Base-by-base conservation (phyloP, 2,888 invertebrate species). In the Macrosiphum euphorbiae region DNA sequence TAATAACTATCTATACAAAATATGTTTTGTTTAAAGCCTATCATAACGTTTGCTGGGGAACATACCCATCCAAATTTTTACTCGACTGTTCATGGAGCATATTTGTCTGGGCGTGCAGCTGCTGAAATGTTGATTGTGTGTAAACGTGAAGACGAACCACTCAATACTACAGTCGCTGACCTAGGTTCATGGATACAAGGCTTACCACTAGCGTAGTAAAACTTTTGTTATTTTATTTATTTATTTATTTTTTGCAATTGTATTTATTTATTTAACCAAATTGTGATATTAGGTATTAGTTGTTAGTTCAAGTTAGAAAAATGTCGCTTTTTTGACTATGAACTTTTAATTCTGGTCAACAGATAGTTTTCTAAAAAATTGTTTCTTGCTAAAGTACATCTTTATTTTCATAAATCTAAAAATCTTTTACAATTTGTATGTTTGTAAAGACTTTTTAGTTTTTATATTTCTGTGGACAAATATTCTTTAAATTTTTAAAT, bases 51-150 rank as follows among this genome's bases (percentile, higher is more conserved):
- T 96, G 99, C 99, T 95, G 99, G 99, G 94, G 99, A 99, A 96
- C 99, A 99, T 95, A 99, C 99, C 87, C 99, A 99, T 96, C 98
- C 98, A 95, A 98, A 97, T 96, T 99, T 98, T 96, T 99, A 99
- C 96, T 99, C 99, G 90, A 99, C 99, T 3, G 98, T 98, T 67
- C 99, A 99, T 96, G 99, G 99, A 90, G 99, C 99, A 78, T 98
- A 98, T 95, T 96, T 99, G 93, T 98, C 98, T 90, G 99, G 99
- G 2, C 97, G 98, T 95, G 97, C 97, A 41, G 98, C 98, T 78
- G 98, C 98, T 86, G 97, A 98, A 95, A 96, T 97, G 92, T 95
- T 98, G 88, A 95, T 98, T 91, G 96, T 96, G 28, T 92, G 94
- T 35, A 88, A 94, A 87, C 90, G 90, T 58, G 94, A 94, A 90